Percentiles rank a stretch among this genome's conserved stretches.
These are phyloP conservation scores for Onychostoma macrolepis DNA, from an alignment of 2,113 vertebrate genomes.

Conservation along the genomic window DNA sequence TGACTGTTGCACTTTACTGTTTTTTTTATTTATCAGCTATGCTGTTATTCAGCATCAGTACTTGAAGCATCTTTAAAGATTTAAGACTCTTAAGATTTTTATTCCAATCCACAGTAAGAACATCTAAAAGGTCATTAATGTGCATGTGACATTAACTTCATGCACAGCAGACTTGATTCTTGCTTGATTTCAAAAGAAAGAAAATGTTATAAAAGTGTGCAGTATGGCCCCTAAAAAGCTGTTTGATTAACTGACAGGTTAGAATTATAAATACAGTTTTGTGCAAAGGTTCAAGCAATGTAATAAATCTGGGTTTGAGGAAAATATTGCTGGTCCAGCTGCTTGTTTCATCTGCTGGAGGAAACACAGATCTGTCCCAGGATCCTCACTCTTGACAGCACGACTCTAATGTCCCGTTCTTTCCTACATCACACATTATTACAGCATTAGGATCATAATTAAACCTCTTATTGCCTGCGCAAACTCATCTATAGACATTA, in stretches of 20 bases:
- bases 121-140: neutral
- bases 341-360: neutral
- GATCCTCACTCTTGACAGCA: neutral
- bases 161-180: neutral
- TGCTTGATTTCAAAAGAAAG: neutral
- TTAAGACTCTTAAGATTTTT: neutral
- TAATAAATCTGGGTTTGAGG: constrained; percentile 1
- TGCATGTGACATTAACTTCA: neutral
- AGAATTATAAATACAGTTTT: neutral
- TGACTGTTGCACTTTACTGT: neutral
- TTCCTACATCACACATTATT: neutral
- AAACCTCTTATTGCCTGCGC: neutral
- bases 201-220: neutral
- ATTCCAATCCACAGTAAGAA: neutral
- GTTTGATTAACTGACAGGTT: neutral
- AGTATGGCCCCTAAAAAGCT: neutral
- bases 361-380: neutral
- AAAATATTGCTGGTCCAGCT: neutral
- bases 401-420: neutral
- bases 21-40: neutral
- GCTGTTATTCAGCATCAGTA: neutral
- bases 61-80: neutral
- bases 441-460: neutral
- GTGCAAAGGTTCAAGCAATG: neutral
- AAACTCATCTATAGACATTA: neutral